phyloP scores from a whole-genome alignment of 2,113 vertebrate species.

The Anoura caudifer region DNA sequence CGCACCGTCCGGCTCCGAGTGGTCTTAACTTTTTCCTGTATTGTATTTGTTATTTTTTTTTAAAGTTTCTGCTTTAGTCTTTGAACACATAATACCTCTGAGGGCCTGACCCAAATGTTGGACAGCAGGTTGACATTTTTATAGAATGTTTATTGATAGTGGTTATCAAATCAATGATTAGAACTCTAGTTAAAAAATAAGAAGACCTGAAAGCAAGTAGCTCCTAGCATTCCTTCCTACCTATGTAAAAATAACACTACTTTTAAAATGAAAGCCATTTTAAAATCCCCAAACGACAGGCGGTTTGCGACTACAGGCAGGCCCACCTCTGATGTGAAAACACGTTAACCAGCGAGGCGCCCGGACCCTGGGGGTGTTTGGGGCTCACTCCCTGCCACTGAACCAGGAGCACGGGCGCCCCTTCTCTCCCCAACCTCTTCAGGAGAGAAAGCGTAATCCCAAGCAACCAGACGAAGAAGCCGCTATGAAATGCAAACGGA shows the following conservation, averaged over 20 bases:
- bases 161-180: neutral
- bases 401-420: neutral
- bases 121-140: neutral
- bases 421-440: neutral
- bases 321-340: neutral
- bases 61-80: neutral
- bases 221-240: neutral
- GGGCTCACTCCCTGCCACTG: neutral
- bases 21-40: no score
- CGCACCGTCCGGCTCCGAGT: neutral
- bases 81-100: neutral
- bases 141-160: neutral
- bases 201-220: neutral
- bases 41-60: neutral
- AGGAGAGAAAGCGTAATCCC: neutral
- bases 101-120: neutral
- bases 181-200: neutral
- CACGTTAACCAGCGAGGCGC: neutral
- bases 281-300: neutral
- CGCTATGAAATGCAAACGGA: neutral
- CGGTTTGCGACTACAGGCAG: neutral
- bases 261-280: neutral
- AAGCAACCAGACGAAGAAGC: neutral
- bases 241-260: neutral
- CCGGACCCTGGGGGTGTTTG: neutral